Conservation (phyloP, 1,140 invertebrate species). For the Dufourea novaeangliae region DNA sequence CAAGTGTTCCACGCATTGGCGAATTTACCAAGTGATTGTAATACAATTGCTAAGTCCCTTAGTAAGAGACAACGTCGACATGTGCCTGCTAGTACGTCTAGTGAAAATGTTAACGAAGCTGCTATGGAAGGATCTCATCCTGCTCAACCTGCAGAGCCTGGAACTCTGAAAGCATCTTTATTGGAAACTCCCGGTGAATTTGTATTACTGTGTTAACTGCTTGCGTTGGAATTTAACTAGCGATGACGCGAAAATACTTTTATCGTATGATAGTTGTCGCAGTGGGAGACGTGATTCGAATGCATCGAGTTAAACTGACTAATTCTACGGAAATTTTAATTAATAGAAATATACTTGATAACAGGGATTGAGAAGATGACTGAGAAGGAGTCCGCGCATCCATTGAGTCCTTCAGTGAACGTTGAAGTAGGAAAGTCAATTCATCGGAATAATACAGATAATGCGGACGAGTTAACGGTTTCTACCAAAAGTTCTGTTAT, state of each 20-base stretch:
- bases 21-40: slow-evolving; percentile 96
- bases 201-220: not conserved
- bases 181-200: slow-evolving; percentile 90
- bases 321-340: not conserved
- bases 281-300: too few relatives aligned
- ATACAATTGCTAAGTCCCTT: slow-evolving; percentile 92
- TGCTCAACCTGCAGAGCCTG: slow-evolving; percentile 94
- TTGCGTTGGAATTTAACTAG: too few relatives aligned
- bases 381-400: slow-evolving; percentile 94
- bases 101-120: slow-evolving; percentile 82
- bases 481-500: slow-evolving; percentile 72
- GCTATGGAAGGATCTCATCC: slow-evolving; percentile 93
- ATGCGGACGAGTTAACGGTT: slow-evolving; percentile 48
- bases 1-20: slow-evolving; percentile 98
- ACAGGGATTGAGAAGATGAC: slow-evolving; percentile 96
- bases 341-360: slow-evolving; percentile 7
- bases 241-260: too few relatives aligned
- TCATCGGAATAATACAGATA: slow-evolving; percentile 45
- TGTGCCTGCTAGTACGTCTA: slow-evolving; percentile 75
- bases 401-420: slow-evolving; percentile 78
- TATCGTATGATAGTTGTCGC: too few relatives aligned
- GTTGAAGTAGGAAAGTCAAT: slow-evolving; percentile 66
- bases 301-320: too few relatives aligned
- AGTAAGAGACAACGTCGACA: slow-evolving; percentile 85
- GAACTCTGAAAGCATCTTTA: slow-evolving; percentile 93